Evolutionary conservation across 2,888 invertebrate genomes (phyloP).

Genomic region (Cantharis flavilabris): DNA sequence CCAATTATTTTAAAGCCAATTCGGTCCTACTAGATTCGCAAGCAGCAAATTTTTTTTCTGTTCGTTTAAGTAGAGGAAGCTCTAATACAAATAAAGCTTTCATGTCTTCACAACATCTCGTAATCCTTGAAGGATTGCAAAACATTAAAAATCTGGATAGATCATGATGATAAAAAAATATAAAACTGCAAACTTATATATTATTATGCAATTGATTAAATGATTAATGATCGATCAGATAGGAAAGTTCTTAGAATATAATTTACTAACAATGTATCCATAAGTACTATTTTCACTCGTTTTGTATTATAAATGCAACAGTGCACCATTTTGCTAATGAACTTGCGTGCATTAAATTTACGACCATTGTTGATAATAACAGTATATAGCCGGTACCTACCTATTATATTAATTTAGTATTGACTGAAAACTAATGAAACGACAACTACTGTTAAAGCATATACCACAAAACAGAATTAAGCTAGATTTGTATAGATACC

Average conservation of each 20-base stretch:
- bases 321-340: slow-evolving; percentile 25
- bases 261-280: background rate
- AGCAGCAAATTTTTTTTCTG: background rate
- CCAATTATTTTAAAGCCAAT: background rate
- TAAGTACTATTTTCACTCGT: background rate
- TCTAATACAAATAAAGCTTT: background rate
- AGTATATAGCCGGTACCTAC: slow-evolving; percentile 6
- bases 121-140: background rate
- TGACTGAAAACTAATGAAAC: slow-evolving; percentile 18
- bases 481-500: background rate
- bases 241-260: background rate
- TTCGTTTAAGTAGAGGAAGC: background rate
- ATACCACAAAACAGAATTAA: background rate
- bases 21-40: background rate
- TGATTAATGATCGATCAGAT: background rate
- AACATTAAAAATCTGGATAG: background rate
- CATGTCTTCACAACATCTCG: background rate
- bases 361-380: slow-evolving; percentile 24
- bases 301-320: slow-evolving; percentile 21
- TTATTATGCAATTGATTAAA: background rate
- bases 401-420: slow-evolving; percentile 20
- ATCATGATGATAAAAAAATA: background rate
- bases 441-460: background rate
- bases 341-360: slow-evolving; percentile 28
- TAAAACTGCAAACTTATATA: background rate